Evolutionary conservation across 2,888 invertebrate species (phyloP).

Genomic region (Caenorhabditis auriculariae): DNA sequence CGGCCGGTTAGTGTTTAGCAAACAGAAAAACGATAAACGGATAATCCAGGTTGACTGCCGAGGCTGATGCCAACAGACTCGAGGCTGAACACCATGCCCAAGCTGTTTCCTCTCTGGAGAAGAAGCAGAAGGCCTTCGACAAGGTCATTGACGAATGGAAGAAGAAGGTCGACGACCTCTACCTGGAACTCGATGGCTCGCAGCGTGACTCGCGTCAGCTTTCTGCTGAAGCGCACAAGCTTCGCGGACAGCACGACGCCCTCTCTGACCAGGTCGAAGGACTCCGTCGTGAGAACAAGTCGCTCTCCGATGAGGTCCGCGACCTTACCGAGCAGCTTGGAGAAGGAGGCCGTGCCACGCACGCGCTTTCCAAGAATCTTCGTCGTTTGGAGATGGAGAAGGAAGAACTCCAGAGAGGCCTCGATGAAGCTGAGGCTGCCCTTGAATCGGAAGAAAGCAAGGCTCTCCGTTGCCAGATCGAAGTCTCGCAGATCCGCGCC

Average conservation of each 20-base stretch:
- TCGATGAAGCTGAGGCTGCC: conserved; percentile 85
- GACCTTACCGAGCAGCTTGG: conserved; percentile 86
- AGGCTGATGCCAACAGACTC: conserved; percentile 80
- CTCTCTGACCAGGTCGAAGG: conserved; percentile 78
- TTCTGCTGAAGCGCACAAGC: conserved; percentile 85
- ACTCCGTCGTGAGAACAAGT: conserved; percentile 98
- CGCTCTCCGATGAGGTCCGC: conserved; percentile 72
- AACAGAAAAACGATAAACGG: neutral
- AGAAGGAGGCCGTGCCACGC: conserved; percentile 85
- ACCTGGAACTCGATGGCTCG: conserved; percentile 94
- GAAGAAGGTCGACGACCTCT: conserved; percentile 90
- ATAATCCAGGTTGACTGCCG: conserved; percentile 79
- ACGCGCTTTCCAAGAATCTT: conserved; percentile 97
- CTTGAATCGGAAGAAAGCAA: conserved; percentile 99
- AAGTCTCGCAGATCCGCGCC: conserved; percentile 95
- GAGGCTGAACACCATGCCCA: conserved; percentile 65
- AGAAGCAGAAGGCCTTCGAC: conserved; percentile 99
- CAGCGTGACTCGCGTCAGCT: conserved; percentile 99
- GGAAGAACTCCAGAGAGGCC: conserved; percentile 87
- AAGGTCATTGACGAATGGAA: conserved; percentile 95
- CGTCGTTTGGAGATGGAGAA: conserved; percentile 98
- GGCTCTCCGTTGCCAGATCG: conserved; percentile 70
- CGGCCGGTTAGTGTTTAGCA: conserved; percentile 66
- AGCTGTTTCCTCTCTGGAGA: conserved; percentile 84
- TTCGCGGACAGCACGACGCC: conserved; percentile 58